Evolutionary conservation across 1,140 invertebrate species (phyloP).

Genomic region (Diabrotica virgifera): DNA sequence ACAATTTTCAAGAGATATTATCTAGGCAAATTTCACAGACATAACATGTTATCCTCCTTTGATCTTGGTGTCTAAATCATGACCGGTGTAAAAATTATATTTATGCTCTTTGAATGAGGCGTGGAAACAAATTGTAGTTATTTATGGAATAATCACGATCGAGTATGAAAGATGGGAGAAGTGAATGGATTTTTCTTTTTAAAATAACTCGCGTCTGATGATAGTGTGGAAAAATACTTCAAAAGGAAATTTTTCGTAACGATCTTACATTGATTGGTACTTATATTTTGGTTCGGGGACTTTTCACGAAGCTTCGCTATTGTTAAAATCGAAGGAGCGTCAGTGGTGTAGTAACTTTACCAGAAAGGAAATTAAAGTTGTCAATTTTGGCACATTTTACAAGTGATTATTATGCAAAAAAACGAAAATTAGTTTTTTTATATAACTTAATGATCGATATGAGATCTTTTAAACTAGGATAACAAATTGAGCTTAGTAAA

Average conservation of each 20-base stretch:
- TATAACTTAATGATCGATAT: too few relatives aligned
- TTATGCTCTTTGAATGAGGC: constrained; percentile 2
- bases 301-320: too few relatives aligned
- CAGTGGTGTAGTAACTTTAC: too few relatives aligned
- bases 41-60: constrained; percentile 2
- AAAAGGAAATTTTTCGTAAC: neutral
- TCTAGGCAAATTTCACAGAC: constrained; percentile 2
- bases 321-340: too few relatives aligned
- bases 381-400: too few relatives aligned
- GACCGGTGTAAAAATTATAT: constrained; percentile 2
- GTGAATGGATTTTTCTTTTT: neutral
- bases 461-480: too few relatives aligned
- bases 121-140: constrained; percentile 2
- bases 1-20: neutral
- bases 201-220: neutral
- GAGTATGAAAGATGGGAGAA: neutral
- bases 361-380: too few relatives aligned
- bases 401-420: too few relatives aligned
- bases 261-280: too few relatives aligned
- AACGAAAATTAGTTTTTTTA: too few relatives aligned
- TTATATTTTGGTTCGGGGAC: too few relatives aligned
- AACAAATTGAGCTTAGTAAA: too few relatives aligned
- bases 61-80: constrained; percentile 2
- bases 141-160: neutral
- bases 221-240: neutral